Evolutionary conservation across 2,797 vertebrate species (phyloP).

Genomic region (Loriculus beryllinus): DNA sequence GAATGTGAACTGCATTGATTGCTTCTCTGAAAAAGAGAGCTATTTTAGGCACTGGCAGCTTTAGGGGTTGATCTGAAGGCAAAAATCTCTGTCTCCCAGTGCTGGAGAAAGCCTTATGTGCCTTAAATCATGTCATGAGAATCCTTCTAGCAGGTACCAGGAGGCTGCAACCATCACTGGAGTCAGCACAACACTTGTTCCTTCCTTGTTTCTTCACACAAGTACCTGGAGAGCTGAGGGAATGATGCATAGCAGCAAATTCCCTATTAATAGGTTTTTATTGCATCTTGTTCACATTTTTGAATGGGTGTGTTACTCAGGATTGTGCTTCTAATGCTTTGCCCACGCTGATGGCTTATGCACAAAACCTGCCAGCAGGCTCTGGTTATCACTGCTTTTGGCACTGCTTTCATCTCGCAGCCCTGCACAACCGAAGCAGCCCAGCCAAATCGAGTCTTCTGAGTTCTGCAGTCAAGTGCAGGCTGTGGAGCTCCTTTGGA

Average conservation of each 20-base stretch:
- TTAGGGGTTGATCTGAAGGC: slow-evolving; percentile 4
- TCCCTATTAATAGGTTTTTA: background rate
- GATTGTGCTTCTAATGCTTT: background rate
- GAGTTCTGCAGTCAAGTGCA: background rate
- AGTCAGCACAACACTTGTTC: background rate
- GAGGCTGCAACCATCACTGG: background rate
- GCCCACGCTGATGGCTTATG: background rate
- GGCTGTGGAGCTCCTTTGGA: background rate
- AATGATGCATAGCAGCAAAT: background rate
- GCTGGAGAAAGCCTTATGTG: background rate
- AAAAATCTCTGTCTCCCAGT: background rate
- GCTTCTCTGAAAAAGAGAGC: background rate
- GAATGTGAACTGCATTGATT: background rate
- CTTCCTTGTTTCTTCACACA: background rate
- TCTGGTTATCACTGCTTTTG: background rate
- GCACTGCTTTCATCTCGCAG: background rate
- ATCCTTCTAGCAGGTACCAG: background rate
- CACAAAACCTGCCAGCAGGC: background rate
- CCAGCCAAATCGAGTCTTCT: rapidly evolving
- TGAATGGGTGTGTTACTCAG: background rate
- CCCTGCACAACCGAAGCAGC: background rate
- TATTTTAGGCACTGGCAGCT: slow-evolving; percentile 30
- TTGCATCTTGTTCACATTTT: background rate
- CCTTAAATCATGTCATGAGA: background rate
- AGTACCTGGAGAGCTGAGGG: background rate